Evolutionary conservation across 2,113 vertebrate species (phyloP).

Genomic region (Galbula dea): DNA sequence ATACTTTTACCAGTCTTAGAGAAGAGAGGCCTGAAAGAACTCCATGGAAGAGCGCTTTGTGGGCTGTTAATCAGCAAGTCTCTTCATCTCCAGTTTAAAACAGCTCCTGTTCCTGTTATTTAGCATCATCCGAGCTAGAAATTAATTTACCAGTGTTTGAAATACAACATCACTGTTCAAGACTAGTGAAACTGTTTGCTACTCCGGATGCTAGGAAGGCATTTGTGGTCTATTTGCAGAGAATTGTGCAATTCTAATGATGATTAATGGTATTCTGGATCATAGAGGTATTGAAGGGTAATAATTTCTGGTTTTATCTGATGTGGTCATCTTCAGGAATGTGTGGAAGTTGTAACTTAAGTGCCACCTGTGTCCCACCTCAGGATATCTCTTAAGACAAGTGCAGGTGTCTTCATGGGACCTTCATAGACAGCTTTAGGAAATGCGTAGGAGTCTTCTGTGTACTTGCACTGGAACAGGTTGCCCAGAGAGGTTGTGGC

Average conservation of each 20-base stretch:
- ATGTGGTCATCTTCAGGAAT: not conserved
- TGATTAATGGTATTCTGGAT: not conserved
- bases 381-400: not conserved
- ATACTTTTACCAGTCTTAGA: not conserved
- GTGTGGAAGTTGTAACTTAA: not conserved
- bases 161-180: not conserved
- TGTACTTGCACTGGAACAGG: too few species aligned
- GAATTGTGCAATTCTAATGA: not conserved
- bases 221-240: not conserved
- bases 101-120: not conserved
- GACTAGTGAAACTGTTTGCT: not conserved
- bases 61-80: not conserved
- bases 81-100: not conserved
- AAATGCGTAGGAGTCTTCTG: rapidly evolving
- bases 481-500: too few species aligned
- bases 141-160: not conserved
- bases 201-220: not conserved
- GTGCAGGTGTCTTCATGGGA: not conserved
- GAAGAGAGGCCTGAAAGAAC: not conserved
- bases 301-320: not conserved
- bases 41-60: not conserved
- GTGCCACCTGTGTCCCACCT: not conserved
- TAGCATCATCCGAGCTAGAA: not conserved
- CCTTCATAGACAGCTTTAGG: not conserved
- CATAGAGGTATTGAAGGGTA: not conserved